Evolutionary conservation across 2,797 vertebrate genomes (phyloP).

Genomic region (Catharus ustulatus): DNA sequence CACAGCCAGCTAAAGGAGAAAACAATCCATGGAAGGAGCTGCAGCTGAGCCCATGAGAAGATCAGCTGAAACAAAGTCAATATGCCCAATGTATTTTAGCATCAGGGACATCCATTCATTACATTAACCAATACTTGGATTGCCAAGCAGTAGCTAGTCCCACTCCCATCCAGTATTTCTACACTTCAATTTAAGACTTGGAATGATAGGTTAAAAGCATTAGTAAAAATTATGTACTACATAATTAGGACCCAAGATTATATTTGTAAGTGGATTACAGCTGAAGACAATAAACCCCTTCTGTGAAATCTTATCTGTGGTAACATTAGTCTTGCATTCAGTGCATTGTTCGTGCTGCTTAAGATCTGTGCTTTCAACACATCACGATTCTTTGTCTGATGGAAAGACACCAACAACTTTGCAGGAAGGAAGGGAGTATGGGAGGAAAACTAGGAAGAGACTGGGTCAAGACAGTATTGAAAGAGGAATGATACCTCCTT

Average conservation of each 20-base stretch:
- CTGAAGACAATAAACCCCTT: slow-evolving; percentile 23
- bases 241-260: neutral
- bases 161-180: neutral
- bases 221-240: neutral
- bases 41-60: neutral
- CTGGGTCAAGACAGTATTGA: slow-evolving; percentile 2
- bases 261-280: neutral
- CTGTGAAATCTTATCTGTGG: slow-evolving; percentile 18
- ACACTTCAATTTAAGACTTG: neutral
- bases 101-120: neutral
- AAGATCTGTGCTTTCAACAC: neutral
- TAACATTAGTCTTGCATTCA: neutral
- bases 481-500: slow-evolving; percentile 13
- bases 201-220: neutral
- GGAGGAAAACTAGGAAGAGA: slow-evolving; percentile 34
- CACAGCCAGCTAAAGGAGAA: neutral
- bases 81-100: neutral
- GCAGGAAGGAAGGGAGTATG: slow-evolving; percentile 39
- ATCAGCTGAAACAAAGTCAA: neutral
- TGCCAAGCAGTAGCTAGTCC: neutral
- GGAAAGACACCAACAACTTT: slow-evolving; percentile 5
- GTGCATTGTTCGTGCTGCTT: neutral
- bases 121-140: neutral
- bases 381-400: neutral
- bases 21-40: neutral